phyloP scores from a whole-genome alignment of 2,113 vertebrate genomes.

The Cyphomyrus discorhynchus region DNA sequence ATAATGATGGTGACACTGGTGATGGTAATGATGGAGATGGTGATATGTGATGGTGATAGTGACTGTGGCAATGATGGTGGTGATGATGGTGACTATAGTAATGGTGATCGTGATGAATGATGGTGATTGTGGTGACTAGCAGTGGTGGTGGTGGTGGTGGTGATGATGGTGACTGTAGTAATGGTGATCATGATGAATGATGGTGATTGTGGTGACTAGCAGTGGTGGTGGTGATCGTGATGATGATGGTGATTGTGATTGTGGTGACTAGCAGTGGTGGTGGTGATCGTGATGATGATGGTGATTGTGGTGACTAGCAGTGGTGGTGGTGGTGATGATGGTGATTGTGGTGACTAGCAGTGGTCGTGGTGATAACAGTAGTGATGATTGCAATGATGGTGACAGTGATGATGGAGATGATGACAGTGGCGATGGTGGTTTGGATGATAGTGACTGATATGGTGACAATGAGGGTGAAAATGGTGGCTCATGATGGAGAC shows the following conservation, averaged over 20 bases:
- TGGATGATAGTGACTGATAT: neutral
- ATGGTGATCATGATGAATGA: too few species aligned
- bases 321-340: neutral
- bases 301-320: too few species aligned
- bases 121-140: neutral
- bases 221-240: neutral
- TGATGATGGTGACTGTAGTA: neutral
- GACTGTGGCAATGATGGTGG: neutral
- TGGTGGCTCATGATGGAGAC: neutral
- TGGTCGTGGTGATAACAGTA: neutral
- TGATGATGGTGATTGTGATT: too few species aligned
- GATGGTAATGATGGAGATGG: neutral
- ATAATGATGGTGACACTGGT: neutral
- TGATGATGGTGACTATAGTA: neutral
- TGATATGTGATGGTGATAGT: too few species aligned
- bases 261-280: too few species aligned
- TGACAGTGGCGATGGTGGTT: neutral
- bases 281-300: neutral
- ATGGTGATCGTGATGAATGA: neutral
- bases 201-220: neutral
- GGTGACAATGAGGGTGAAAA: neutral
- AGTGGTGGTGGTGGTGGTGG: neutral
- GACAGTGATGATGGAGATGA: neutral
- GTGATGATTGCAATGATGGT: neutral
- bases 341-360: too few species aligned